These are phyloP conservation scores for Conomelus anceps DNA, from an alignment of 2,888 invertebrate genomes.

Conservation along the genomic window DNA sequence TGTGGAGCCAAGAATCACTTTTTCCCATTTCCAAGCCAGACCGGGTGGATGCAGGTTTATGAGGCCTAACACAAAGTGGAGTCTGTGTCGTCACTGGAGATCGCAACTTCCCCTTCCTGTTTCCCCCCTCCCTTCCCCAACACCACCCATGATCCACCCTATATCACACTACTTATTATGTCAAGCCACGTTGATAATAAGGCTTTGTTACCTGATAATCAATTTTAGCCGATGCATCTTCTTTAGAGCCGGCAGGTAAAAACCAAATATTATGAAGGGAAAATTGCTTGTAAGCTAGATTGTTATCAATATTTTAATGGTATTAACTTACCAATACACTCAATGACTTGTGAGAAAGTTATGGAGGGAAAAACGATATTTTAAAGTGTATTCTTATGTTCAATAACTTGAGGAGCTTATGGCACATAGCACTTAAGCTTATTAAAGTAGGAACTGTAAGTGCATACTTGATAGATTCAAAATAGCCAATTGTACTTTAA, in stretches of 20 bases:
- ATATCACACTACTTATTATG: not conserved
- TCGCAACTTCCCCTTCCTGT: not conserved
- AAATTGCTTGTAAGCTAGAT: not conserved
- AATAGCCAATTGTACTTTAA: no score
- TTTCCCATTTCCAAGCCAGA: not conserved
- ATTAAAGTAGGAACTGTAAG: no score
- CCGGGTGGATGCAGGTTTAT: no score
- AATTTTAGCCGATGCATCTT: not conserved
- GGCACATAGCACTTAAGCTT: no score
- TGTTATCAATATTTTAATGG: no score
- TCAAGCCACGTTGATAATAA: not conserved
- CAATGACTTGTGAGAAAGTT: no score
- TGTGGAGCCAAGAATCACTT: not conserved
- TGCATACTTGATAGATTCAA: no score
- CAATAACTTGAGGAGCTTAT: no score
- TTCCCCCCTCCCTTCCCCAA: not conserved
- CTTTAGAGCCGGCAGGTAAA: not conserved
- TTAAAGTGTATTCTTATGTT: no score
- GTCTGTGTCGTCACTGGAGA: no score
- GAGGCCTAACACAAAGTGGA: not conserved
- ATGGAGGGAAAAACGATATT: no score
- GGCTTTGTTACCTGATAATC: not conserved
- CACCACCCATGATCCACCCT: not conserved
- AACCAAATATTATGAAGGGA: not conserved
- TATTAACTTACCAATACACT: no score